Evolutionary conservation across 2,113 vertebrate genomes (phyloP), one percentile per base, ranked within the genome.

Genomic region (Tetrax tetrax): DNA sequence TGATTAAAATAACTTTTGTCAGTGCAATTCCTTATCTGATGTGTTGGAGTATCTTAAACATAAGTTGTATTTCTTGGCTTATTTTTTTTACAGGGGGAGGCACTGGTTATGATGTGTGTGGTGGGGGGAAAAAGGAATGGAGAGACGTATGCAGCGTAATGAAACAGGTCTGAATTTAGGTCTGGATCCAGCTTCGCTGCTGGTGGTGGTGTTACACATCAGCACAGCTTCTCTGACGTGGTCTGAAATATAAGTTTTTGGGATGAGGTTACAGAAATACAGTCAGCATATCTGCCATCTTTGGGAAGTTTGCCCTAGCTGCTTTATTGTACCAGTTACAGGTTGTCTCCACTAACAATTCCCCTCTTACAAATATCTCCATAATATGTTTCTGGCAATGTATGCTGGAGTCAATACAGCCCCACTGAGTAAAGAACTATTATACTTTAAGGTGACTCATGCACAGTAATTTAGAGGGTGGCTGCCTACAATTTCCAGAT

Each of bases 361-460:
- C 8, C 12, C 33, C 56, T 64, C 69, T 83, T 66, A 7, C 63
- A 61, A 78, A 33, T 69, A 65, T 28, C 29, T 64, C 53, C 4
- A 3, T 50, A 37, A 31, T 33, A 35, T 1, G 0, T 47, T 88
- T 60, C 77, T 95, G 90, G 48, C 61, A 72, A 19, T 48, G 33
- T 35, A 20, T 59, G n/a, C 68, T 59, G 0, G 5, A 86, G 56
- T 71, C 68, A 79, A 21, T 68, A 18, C 29, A 78, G 78, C 66
- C 69, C 43, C 50, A 59, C 38, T 79, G 89, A 92, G 57, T 66
- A 48, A 69, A 87, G 80, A 68, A 22, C 68, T 83, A 9, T 21
- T 57, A 84, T 38, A 35, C 61, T 88, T 88, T 65, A 3, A 61
- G 91, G 80, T 96, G 96, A 96, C 83, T 96, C 96, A 96, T 93